Percentiles rank a stretch among this genome's conserved stretches.
Evolutionary conservation across 2,888 invertebrate species (phyloP).

Genomic region (Poecilobothrus nobilitatus): DNA sequence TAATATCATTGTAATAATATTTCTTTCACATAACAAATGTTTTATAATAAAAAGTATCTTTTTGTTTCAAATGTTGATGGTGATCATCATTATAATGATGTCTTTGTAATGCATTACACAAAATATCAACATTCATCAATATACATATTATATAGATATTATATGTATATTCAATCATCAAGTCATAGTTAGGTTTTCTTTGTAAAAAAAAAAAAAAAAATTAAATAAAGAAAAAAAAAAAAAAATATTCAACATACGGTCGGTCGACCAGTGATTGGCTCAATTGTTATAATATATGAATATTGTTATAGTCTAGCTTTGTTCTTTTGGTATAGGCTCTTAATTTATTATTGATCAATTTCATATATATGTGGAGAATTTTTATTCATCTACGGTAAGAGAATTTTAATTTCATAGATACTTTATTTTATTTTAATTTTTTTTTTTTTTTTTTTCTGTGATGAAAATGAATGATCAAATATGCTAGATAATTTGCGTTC

Average conservation of each 20-base stretch:
- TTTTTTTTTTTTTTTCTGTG: no score
- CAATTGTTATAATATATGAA: background rate
- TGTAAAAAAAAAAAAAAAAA: background rate
- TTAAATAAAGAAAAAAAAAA: background rate
- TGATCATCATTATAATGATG: no score
- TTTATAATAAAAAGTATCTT: no score
- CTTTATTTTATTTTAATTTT: no score
- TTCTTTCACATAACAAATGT: no score
- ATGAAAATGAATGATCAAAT: background rate
- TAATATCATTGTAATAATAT: no score
- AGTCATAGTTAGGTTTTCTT: background rate
- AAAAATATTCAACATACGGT: background rate
- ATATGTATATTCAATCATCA: background rate
- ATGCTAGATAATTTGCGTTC: background rate
- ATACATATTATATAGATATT: no score
- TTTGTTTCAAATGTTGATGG: no score
- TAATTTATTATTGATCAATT: background rate
- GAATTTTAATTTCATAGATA: no score
- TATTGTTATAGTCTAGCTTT: background rate
- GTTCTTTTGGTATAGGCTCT: no score
- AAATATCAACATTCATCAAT: background rate
- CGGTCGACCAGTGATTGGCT: background rate
- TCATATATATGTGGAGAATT: background rate
- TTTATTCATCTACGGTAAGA: no score
- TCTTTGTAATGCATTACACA: background rate